A percentile compares a stretch with the other conserved stretches of the same genome.
Conservation (phyloP, 2,797 vertebrate species). For the Acipenser transmontanus region DNA sequence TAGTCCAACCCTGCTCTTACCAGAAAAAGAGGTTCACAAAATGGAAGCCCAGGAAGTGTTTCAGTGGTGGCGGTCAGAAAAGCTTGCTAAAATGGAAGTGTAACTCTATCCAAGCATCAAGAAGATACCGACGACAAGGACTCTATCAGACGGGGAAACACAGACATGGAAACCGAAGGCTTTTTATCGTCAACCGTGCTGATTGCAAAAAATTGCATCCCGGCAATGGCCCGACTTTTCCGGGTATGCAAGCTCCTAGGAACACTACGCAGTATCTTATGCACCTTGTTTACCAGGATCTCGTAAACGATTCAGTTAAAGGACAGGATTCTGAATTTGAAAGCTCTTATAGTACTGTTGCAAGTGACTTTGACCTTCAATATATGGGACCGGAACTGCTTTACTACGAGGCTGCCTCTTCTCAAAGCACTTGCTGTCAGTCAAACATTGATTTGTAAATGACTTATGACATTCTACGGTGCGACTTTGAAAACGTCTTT, state of each 20-base stretch:
- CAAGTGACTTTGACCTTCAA: fast-evolving
- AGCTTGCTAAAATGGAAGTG: constrained; percentile 7
- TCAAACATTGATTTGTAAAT: not conserved
- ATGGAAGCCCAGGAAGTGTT: constrained; percentile 18
- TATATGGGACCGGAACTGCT: not conserved
- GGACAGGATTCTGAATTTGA: not conserved
- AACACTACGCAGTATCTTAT: not conserved
- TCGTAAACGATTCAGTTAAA: not conserved
- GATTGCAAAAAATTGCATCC: not conserved
- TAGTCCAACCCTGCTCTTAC: not conserved
- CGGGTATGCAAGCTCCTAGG: not conserved
- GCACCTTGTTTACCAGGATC: not conserved
- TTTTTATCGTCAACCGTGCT: not conserved
- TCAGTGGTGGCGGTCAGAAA: constrained; percentile 4
- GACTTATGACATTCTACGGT: not conserved
- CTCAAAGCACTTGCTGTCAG: not conserved
- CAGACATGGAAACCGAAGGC: not conserved
- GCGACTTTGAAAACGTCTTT: not conserved
- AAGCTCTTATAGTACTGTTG: not conserved
- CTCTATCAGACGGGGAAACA: not conserved
- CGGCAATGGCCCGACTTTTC: not conserved
- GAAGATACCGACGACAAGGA: not conserved
- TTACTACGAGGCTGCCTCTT: not conserved
- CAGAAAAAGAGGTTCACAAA: constrained; percentile 8
- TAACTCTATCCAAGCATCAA: not conserved